Conservation (phyloP, 2,797 vertebrate genomes). For the Poecile montanus region DNA sequence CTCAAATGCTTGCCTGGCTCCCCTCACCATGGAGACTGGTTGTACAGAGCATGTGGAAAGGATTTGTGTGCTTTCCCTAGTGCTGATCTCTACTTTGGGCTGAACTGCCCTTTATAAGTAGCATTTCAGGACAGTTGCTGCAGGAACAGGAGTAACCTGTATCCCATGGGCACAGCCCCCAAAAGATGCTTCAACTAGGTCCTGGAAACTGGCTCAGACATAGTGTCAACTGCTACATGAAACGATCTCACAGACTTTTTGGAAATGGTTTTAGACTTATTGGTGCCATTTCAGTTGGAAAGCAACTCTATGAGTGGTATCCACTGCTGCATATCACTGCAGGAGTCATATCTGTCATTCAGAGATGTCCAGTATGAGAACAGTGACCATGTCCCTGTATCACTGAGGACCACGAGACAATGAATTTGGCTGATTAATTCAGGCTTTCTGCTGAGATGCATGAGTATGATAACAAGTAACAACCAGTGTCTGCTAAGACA, state of each 20-base stretch:
- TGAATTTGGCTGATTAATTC: neutral
- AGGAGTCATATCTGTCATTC: neutral
- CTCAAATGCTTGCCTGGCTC: conserved; percentile 19
- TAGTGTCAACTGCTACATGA: neutral
- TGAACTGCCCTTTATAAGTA: neutral
- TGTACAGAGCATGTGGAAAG: fast-evolving
- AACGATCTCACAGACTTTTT: neutral
- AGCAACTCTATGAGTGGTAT: neutral
- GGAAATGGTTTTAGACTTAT: neutral
- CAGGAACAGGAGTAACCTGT: neutral
- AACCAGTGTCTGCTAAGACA: neutral
- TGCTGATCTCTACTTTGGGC: neutral
- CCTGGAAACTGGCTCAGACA: neutral
- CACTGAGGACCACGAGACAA: neutral
- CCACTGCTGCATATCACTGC: neutral
- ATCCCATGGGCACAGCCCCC: too few relatives aligned
- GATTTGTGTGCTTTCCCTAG: neutral
- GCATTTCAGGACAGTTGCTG: neutral
- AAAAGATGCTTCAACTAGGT: neutral
- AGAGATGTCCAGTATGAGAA: neutral
- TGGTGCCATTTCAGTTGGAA: neutral
- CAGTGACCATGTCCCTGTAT: neutral
- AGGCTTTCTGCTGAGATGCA: neutral
- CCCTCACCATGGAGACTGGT: conserved; percentile 59
- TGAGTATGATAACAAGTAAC: neutral